Evolutionary conservation across 2,888 invertebrate species (phyloP).

Genomic region (Pyrocoelia pectoralis): DNA sequence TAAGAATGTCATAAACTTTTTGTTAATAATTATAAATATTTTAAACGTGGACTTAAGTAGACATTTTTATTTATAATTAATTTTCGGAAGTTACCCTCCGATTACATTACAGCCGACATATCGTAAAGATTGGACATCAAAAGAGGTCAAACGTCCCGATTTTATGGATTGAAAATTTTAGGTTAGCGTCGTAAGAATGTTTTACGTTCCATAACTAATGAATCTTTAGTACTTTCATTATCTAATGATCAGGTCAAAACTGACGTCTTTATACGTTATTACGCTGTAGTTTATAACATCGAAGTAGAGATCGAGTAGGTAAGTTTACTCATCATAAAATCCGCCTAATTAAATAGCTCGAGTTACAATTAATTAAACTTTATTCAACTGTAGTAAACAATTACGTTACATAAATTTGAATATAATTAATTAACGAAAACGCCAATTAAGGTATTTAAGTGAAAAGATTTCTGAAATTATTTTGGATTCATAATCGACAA

Average conservation of each 20-base stretch:
- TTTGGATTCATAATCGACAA: slow-evolving; percentile 11
- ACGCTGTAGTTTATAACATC: background rate
- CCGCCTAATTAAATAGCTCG: background rate
- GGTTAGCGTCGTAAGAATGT: slow-evolving; percentile 5
- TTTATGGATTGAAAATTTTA: slow-evolving; percentile 10
- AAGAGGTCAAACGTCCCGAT: slow-evolving; percentile 21
- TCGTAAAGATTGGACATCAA: slow-evolving; percentile 42
- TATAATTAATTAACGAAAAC: background rate
- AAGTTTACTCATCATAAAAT: background rate
- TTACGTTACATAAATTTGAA: slow-evolving; percentile 4
- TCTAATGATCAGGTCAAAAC: slow-evolving; percentile 6
- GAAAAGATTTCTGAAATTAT: background rate
- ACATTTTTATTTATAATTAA: background rate
- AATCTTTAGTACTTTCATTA: slow-evolving; percentile 12
- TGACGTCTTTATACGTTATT: slow-evolving; percentile 6
- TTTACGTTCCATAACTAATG: slow-evolving; percentile 14
- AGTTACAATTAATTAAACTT: background rate
- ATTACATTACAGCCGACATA: slow-evolving; percentile 12
- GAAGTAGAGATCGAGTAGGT: background rate
- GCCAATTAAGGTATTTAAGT: slow-evolving; percentile 1
- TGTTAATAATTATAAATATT: too few relatives aligned
- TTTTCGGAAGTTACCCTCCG: background rate
- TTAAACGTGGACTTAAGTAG: background rate
- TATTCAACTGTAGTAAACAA: background rate
- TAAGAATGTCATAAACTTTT: background rate